These are phyloP conservation scores for Pseudorhombus dupliciocellatus DNA, from an alignment of 2,113 vertebrate genomes.

Conservation along the genomic window DNA sequence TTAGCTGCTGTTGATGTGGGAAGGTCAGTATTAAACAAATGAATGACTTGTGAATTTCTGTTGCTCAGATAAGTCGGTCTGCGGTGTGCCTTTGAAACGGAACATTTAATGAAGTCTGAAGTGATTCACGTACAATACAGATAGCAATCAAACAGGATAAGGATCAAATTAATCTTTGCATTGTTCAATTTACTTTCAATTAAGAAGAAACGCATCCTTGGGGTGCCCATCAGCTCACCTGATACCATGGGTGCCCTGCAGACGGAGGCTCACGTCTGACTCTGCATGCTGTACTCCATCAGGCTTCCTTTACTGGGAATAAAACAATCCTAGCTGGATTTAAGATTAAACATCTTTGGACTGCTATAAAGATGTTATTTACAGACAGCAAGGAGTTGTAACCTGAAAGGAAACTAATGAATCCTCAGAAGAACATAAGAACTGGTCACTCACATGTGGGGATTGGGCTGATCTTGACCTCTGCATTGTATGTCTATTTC, in stretches of 20 bases:
- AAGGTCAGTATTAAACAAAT: too few relatives aligned
- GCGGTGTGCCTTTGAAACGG: too few relatives aligned
- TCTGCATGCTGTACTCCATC: too few relatives aligned
- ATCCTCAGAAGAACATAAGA: slow-evolving; percentile 26
- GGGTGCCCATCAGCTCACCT: too few relatives aligned
- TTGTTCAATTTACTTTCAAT: not conserved
- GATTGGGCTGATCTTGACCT: slow-evolving; percentile 55
- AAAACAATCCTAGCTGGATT: not conserved
- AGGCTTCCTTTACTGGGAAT: not conserved
- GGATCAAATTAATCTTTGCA: too few relatives aligned
- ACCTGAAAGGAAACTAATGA: slow-evolving; percentile 50
- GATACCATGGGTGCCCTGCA: too few relatives aligned
- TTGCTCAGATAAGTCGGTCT: too few relatives aligned
- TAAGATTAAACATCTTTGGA: not conserved
- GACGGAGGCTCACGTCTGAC: too few relatives aligned
- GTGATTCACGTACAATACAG: not conserved
- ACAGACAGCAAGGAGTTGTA: slow-evolving; percentile 13
- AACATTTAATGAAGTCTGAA: not conserved
- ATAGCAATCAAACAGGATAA: too few relatives aligned
- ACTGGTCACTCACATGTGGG: slow-evolving; percentile 10
- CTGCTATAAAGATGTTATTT: slow-evolving; percentile 1
- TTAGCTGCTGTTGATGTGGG: not conserved
- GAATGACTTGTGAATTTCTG: not conserved
- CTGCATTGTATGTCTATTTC: slow-evolving; percentile 27
- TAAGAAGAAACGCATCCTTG: too few relatives aligned